These are phyloP conservation scores for Tenrec ecaudatus DNA, from an alignment of 2,113 vertebrate genomes.

Conservation along the genomic window DNA sequence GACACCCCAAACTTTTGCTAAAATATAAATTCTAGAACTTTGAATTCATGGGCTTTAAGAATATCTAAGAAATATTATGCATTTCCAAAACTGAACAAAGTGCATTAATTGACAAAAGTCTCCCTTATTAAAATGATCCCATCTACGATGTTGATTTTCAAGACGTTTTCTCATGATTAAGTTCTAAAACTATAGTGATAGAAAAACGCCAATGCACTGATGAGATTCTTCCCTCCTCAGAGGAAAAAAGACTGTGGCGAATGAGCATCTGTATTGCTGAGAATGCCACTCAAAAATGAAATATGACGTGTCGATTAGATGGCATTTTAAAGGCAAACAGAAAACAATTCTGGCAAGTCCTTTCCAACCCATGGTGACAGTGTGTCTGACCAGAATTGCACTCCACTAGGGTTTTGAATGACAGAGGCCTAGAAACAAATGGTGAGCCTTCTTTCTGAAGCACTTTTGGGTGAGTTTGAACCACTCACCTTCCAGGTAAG, in stretches of 20 bases:
- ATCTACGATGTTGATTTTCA: constrained; percentile 56
- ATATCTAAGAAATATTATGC: not conserved
- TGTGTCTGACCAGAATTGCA: not conserved
- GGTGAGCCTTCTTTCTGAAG: not conserved
- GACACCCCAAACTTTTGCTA: constrained; percentile 31
- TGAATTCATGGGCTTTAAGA: constrained; percentile 28
- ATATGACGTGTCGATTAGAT: not conserved
- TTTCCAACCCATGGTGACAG: not conserved
- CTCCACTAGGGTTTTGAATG: not conserved
- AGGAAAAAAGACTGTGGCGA: not conserved
- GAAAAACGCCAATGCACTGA: not conserved
- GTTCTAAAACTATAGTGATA: constrained; percentile 8
- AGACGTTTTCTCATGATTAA: constrained; percentile 47
- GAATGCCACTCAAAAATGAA: not conserved
- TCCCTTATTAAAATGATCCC: constrained; percentile 51
- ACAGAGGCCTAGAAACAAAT: not conserved
- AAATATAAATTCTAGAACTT: constrained; percentile 27
- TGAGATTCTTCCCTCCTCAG: constrained; percentile 9
- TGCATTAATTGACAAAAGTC: constrained; percentile 26
- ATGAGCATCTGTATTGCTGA: not conserved
- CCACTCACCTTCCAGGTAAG: not conserved
- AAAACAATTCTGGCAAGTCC: not conserved
- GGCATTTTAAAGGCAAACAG: not conserved
- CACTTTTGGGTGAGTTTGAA: not conserved
- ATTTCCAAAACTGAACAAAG: constrained; percentile 11